Evolutionary conservation across 2,888 invertebrate species (phyloP), one percentile per base, ranked within the genome.

Genomic region (Mantis religiosa): DNA sequence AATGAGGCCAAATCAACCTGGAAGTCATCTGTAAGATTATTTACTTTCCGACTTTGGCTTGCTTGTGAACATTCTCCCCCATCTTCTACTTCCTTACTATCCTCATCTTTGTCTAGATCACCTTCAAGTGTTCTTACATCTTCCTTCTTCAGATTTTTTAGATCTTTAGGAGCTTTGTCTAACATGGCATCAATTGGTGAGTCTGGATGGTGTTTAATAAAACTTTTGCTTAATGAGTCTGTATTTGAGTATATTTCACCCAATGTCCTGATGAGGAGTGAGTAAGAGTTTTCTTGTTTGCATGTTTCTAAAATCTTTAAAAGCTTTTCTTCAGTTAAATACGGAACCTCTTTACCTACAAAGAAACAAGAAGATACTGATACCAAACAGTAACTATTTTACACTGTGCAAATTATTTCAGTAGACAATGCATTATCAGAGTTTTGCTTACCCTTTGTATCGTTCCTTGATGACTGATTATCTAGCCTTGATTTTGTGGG

Each of bases 91-190:
- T 92, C 92, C 86, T 91, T 91, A 91, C 97, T 96, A 92, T 98
- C 98, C 91, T 97, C 96, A 92, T 98, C 98, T 93, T 98, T 98
- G 91, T 98, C 98, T 90, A 96, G 95, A 92, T 98, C 98, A 88
- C 95, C 96, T 92, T 97, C 96, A 89, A 96, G 93, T 12, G 95
- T 95, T 88, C 96, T 93, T n/a, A 96, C 94, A 90, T 96, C 96
- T 93, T 97, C 97, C 92, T 97, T 97, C 91, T 95, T 96, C 90
- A 95, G 92, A 90, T 94, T 94, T 84, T 93, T 93, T 2, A 95
- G 93, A 90, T 95, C 94, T 89, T 93, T 94, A n/a, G 94, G 94
- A 20, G 95, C 94, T 91, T 94, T 94, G 84, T 94, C 93, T 28
- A 95, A 93, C 90, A 95, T 93, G 82, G 94, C 94, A 89, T 94